These are phyloP conservation scores for Bellardia bayeri DNA, from an alignment of 2,888 invertebrate genomes.

Conservation along the genomic window DNA sequence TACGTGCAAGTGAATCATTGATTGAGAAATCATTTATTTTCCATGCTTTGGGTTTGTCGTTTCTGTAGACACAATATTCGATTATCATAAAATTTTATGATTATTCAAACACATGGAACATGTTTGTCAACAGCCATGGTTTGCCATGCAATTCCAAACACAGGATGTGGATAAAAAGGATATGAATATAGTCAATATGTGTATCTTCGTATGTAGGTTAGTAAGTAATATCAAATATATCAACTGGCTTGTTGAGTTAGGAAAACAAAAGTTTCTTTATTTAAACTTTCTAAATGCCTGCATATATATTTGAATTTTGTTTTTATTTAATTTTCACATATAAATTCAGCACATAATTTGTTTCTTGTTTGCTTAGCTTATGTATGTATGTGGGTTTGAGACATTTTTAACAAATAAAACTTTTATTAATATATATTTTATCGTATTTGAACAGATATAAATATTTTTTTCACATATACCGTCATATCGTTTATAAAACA, in stretches of 20 bases:
- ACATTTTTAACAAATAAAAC: not conserved
- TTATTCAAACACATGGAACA: slow-evolving; percentile 43
- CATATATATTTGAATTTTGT: not conserved
- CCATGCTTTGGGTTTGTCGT: slow-evolving; percentile 3
- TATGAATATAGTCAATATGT: not conserved
- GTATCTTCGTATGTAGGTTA: not conserved
- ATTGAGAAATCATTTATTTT: slow-evolving; percentile 26
- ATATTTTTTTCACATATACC: not conserved
- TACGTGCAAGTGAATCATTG: slow-evolving; percentile 20
- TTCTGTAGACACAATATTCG: slow-evolving; percentile 21
- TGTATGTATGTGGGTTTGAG: too few species aligned
- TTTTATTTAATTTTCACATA: slow-evolving; percentile 27
- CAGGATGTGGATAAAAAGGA: not conserved
- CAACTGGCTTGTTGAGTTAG: not conserved
- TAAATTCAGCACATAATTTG: not conserved
- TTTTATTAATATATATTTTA: not conserved
- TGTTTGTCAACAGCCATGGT: not conserved
- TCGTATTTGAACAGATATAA: not conserved
- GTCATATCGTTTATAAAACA: not conserved
- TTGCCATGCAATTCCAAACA: not conserved
- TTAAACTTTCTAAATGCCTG: not conserved
- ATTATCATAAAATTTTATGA: slow-evolving; percentile 60
- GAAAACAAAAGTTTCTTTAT: not conserved
- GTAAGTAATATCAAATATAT: not conserved
- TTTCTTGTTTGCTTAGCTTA: not conserved